Conservation (phyloP, 2,113 vertebrate genomes). For the Grammomys surdaster region DNA sequence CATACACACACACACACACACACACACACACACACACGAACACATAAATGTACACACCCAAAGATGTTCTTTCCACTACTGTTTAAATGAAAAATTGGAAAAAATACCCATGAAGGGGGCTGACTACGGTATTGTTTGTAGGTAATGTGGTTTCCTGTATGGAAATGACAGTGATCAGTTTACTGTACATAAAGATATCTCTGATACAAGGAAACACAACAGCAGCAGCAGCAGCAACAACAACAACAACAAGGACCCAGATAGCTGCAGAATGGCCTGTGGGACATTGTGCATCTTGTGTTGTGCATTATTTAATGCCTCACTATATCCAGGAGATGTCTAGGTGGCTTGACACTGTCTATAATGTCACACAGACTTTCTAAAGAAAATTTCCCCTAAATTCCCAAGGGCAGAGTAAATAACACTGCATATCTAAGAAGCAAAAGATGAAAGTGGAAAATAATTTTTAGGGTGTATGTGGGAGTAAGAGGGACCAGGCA, state of each 20-base stretch:
- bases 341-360: neutral
- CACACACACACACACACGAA: neutral
- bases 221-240: no score
- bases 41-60: neutral
- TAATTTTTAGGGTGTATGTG: neutral
- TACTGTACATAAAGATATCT: neutral
- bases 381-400: neutral
- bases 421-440: neutral
- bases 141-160: neutral
- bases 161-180: neutral
- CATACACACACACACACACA: neutral
- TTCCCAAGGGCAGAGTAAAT: neutral
- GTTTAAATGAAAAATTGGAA: slow-evolving; percentile 23
- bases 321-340: neutral
- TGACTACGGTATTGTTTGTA: no score
- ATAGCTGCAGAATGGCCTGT: neutral
- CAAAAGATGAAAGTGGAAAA: neutral
- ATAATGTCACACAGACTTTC: neutral
- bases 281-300: neutral
- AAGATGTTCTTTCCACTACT: neutral
- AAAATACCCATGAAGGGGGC: neutral
- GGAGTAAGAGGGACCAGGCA: neutral
- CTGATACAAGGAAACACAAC: neutral
- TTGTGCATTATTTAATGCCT: neutral
- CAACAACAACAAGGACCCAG: neutral